Evolutionary conservation across 2,797 vertebrate genomes (phyloP).

Genomic region (Avahi laniger): DNA sequence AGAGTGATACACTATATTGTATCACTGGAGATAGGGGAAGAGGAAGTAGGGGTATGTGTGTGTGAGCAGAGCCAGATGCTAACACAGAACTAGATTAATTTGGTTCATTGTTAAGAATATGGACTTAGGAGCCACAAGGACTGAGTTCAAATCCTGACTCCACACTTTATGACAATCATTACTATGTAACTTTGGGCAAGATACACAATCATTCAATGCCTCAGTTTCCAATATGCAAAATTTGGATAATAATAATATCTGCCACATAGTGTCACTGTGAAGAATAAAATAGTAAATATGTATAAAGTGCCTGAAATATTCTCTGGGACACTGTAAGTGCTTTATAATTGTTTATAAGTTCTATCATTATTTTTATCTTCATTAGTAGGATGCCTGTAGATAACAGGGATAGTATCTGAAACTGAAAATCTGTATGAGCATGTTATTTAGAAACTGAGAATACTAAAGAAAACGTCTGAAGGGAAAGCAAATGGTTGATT

Average conservation of each 20-base stretch:
- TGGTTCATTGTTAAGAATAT: neutral
- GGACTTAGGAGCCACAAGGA: neutral
- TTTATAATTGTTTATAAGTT: neutral
- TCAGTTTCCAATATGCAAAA: constrained; percentile 24
- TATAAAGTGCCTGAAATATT: neutral
- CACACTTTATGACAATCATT: neutral
- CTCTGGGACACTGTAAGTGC: neutral
- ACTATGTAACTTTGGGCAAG: neutral
- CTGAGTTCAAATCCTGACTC: neutral
- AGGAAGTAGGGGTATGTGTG: neutral
- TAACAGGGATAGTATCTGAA: neutral
- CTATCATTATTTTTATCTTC: neutral
- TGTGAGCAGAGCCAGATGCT: neutral
- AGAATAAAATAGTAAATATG: constrained; percentile 1
- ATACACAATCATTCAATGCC: neutral
- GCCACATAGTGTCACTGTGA: neutral
- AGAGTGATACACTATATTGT: neutral
- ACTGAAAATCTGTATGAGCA: neutral
- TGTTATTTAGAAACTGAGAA: neutral
- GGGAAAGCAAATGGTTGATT: neutral
- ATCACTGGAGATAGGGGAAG: neutral
- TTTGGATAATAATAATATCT: neutral
- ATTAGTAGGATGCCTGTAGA: neutral
- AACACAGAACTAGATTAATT: neutral
- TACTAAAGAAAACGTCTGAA: neutral